Base-by-base conservation (phyloP, 1,140 invertebrate genomes). In the Trichomalopsis sarcophagae region DNA sequence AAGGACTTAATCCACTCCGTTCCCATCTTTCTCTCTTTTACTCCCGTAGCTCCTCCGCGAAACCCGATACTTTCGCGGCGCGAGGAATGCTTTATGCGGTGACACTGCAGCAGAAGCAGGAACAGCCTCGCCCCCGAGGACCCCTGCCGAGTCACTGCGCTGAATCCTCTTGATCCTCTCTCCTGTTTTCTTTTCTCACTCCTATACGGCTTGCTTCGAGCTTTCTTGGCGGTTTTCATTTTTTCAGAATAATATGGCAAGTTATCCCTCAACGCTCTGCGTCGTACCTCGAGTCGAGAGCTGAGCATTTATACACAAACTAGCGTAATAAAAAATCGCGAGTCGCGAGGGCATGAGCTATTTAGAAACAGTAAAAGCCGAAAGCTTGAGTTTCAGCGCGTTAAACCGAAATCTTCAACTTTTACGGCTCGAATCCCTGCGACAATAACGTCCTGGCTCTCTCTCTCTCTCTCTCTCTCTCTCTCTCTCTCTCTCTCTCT, bases 61-160 rank as follows among this genome's bases (percentile, higher is more conserved):
- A 92, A 93, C 91, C 86, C 88, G 91, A 93, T 92, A 92, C 91
- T 91, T 27, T 10, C 68, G 66, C 36, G 75, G n/a, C 27, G 6
- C 33, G 73, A 62, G 17, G 90, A 89, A 91, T 92, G 89, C 89
- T 93, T 93, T 93, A 93, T 93, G 91, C 89, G 90, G 91, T 92
- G 91, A 92, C 91, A 91, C 88, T 90, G 84, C 87, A 87, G 89
- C 88, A 84, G 89, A 90, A 90, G 90, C 89, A 90, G 89, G 79
- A 82, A 87, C 81, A 86, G 83, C 82, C 85, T 87, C 81, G 81
- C 79, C 76, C 71, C 84, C 86, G 87, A 81, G 78, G 87, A 87
- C 92, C 91, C 91, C 91, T 85, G 90, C 87, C 86, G 91, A 74
- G 91, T 44, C 27, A 44, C 88, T 90, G 88, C 89, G 90, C 89